Base-by-base conservation (phyloP, 1,140 invertebrate species). In the Thereuonema tuberculata region DNA sequence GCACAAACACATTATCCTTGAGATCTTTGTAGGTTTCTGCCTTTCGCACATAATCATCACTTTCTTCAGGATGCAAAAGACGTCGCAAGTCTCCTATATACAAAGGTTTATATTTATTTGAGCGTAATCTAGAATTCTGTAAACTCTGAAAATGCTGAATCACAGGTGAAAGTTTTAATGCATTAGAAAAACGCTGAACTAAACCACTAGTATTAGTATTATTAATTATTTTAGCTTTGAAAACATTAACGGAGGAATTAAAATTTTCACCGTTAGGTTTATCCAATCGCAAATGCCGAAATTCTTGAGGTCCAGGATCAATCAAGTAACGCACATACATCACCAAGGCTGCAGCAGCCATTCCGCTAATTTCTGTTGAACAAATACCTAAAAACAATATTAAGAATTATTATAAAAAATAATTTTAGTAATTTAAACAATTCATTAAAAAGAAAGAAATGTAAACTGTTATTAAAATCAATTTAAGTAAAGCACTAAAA, bases 301-400 rank as follows among this genome's bases (percentile, higher is more conserved):
- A 59, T 21, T 65, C 61, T 24, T 64, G 54, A 2, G 63, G 62
- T 5, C 64, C 69, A 3, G 68, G 67, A 23, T 69, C 66, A 15
- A 70, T 54, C 1, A 73, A 56, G 56, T 68, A 71, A 2, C 69
- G 62, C 24, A 72, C 43, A 52, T 73, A 72, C 62, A 71, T 66
- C 15, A 64, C 60, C 21, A 73, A 61, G 5, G 71, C 69, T 28
- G 68, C 69, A 46, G 66, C 62, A 2, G 67, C 70, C 26, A 73
- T 67, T 9, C 67, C 70, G n/a, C 70, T 71, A 56, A 71, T 70
- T 54, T 73, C 69, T 5, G 65, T 62, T 1, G 70, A 59, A 64
- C 71, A 73, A 9, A 68, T 69, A 64, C 62, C 71, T 72, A 21
- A 15, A 52, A 52, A 43, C n/a, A 43, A 12, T 12, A 63, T 12